Percentiles rank a stretch among this genome's conserved stretches.
Conservation (phyloP, 2,888 invertebrate species). For the Tuberolachnus salignus region DNA sequence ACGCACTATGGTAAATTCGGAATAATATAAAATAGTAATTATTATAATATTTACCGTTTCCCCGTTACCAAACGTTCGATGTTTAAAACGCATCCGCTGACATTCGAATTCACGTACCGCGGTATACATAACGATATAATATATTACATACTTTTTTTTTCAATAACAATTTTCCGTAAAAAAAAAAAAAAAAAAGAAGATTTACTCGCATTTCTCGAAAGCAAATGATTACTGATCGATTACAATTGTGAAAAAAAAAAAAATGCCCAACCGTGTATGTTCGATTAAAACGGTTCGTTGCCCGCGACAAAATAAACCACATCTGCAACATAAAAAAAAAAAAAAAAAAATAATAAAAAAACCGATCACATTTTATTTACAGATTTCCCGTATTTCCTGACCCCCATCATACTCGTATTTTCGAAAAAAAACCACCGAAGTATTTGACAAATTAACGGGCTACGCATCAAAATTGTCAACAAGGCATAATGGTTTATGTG, state of each 20-base stretch:
- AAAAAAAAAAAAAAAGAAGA: not conserved
- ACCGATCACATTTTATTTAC: constrained; percentile 10
- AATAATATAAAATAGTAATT: not conserved
- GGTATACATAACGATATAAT: not conserved
- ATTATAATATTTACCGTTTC: not conserved
- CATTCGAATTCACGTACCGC: not conserved
- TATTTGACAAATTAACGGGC: constrained; percentile 18
- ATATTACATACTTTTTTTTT: not conserved
- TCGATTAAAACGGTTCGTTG: not conserved
- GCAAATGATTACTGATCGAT: not conserved
- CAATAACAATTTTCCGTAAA: not conserved
- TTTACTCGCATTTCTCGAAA: not conserved
- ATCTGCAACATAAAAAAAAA: not conserved
- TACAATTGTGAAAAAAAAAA: too few species aligned
- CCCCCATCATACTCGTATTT: constrained; percentile 10
- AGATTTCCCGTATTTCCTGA: constrained; percentile 17
- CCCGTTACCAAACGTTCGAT: too few species aligned
- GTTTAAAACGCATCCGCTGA: too few species aligned
- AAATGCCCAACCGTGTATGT: not conserved
- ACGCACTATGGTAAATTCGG: not conserved
- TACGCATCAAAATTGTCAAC: not conserved
- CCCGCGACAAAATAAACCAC: not conserved
- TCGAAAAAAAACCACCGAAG: not conserved
- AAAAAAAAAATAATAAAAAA: too few species aligned
- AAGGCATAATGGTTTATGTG: not conserved